Conservation (phyloP, 2,797 vertebrate genomes). For the Falco concolor region DNA sequence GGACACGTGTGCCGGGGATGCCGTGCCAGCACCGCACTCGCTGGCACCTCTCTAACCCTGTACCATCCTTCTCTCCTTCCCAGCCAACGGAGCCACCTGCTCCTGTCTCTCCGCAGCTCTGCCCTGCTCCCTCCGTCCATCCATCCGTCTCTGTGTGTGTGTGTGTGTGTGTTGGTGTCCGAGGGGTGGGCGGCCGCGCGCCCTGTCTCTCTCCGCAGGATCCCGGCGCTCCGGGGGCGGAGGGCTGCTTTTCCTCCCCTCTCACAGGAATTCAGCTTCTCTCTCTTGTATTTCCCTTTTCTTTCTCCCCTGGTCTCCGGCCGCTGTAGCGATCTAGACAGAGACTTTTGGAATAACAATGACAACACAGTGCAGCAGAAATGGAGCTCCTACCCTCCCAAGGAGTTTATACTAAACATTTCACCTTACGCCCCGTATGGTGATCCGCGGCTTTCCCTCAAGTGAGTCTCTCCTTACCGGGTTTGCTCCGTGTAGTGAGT, state of each 20-base stretch:
- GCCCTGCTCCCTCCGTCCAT: neutral
- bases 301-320: conserved; percentile 91
- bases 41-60: neutral
- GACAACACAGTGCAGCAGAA: conserved; percentile 99
- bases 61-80: conserved; percentile 49
- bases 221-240: conserved; percentile 6
- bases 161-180: neutral
- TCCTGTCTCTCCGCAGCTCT: conserved; percentile 50
- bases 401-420: conserved; percentile 99
- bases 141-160: neutral
- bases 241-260: conserved; percentile 27
- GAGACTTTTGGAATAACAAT: conserved; percentile 99
- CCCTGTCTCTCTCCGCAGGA: conserved; percentile 46
- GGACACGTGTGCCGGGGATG: neutral
- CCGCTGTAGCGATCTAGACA: conserved; percentile 99
- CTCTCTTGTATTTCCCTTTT: conserved; percentile 84
- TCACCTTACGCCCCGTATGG: conserved; percentile 99
- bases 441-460: conserved; percentile 99
- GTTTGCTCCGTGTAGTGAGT: conserved; percentile 74
- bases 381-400: conserved; percentile 99
- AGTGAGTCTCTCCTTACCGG: conserved; percentile 95
- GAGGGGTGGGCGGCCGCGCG: neutral
- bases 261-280: conserved; percentile 67
- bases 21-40: rapidly evolving
- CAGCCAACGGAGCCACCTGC: conserved; percentile 37